Conservation (phyloP, 2,888 invertebrate species). For the Meliscaeva auricollis region DNA sequence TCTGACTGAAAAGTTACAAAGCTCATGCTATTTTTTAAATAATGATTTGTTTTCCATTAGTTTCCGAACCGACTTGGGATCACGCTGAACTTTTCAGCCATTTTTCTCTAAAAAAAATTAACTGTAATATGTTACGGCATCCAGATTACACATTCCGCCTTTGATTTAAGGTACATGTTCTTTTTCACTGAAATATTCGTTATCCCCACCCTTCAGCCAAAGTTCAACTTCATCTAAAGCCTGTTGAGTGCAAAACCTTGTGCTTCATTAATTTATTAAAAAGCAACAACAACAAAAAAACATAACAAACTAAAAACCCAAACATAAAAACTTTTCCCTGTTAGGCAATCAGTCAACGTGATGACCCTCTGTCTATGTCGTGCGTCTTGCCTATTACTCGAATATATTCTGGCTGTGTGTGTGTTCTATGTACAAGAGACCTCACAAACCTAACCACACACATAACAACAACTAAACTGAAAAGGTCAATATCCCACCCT, state of each 20-base stretch:
- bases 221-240: not conserved
- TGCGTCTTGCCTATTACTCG: not conserved
- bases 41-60: no score
- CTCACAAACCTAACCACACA: not conserved
- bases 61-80: no score
- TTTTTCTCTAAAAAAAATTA: no score
- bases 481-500: slow-evolving; percentile 22
- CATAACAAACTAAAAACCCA: slow-evolving; percentile 8
- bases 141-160: no score
- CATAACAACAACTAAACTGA: not conserved
- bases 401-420: not conserved
- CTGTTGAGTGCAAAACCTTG: slow-evolving; percentile 15
- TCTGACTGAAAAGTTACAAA: no score
- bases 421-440: not conserved
- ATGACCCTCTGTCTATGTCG: not conserved
- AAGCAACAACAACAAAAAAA: not conserved
- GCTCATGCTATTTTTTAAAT: no score
- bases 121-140: no score
- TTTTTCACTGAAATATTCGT: not conserved
- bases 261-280: slow-evolving; percentile 5
- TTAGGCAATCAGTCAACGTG: slow-evolving; percentile 20
- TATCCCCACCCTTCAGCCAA: not conserved
- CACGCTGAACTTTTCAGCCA: no score
- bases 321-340: slow-evolving; percentile 23
- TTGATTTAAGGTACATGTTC: no score